These are phyloP conservation scores for Meandrusa payeni DNA, from an alignment of 2,888 invertebrate genomes.

Conservation along the genomic window DNA sequence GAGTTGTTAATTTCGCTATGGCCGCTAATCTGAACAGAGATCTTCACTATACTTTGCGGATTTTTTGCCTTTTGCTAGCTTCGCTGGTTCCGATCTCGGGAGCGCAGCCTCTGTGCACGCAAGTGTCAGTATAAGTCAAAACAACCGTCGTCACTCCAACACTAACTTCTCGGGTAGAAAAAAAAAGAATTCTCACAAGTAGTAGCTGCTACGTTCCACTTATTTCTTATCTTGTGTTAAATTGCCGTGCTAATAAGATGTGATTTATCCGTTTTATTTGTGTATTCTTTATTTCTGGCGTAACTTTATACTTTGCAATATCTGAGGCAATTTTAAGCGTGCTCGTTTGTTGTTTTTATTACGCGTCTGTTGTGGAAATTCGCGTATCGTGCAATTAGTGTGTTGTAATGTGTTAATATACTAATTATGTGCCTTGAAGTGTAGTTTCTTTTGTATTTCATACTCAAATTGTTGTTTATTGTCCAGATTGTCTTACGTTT, in stretches of 20 bases:
- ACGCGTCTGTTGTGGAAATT: constrained; percentile 13
- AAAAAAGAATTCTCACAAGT: constrained; percentile 37
- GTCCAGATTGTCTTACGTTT: too few relatives aligned
- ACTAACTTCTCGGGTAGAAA: constrained; percentile 39
- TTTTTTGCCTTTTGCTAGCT: constrained; percentile 38
- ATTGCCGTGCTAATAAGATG: constrained; percentile 54
- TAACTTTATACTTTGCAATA: constrained; percentile 19
- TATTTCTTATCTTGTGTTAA: constrained; percentile 49
- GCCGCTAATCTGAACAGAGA: constrained; percentile 12
- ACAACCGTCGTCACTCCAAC: constrained; percentile 73
- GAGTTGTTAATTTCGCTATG: background rate
- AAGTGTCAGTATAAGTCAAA: constrained; percentile 71
- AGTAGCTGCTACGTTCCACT: constrained; percentile 38
- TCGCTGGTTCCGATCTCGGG: constrained; percentile 24
- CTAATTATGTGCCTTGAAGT: background rate
- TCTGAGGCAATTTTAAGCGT: constrained; percentile 9
- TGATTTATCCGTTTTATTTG: constrained; percentile 42
- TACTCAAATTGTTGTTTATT: too few relatives aligned
- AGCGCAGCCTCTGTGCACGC: constrained; percentile 51
- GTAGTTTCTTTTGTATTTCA: background rate
- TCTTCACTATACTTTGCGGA: constrained; percentile 28
- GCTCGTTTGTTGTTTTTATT: constrained; percentile 7
- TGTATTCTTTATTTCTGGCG: constrained; percentile 18
- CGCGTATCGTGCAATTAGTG: constrained; percentile 4
- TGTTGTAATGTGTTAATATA: constrained; percentile 19